A percentile compares a stretch with the other conserved stretches of the same genome.
phyloP scores from a whole-genome alignment of 2,888 invertebrate species.

The Aphrophora alni region DNA sequence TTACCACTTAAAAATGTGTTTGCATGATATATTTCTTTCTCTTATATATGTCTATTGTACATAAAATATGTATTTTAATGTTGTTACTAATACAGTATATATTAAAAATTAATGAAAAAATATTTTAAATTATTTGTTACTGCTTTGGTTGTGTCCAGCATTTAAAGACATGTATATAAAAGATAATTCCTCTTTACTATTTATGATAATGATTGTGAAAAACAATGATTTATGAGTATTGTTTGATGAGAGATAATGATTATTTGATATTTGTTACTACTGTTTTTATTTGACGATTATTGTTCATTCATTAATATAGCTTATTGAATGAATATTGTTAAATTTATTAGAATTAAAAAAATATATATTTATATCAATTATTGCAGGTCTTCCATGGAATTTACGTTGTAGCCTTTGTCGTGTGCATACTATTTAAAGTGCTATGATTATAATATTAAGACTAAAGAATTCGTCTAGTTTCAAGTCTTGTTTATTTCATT shows the following conservation, averaged over 20 bases:
- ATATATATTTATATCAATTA: not conserved
- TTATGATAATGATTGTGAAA: not conserved
- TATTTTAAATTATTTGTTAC: not conserved
- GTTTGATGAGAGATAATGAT: not conserved
- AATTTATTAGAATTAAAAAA: not conserved
- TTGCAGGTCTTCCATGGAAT: not conserved
- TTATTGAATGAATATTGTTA: not conserved
- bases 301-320: not conserved
- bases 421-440: not conserved
- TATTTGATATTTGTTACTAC: not conserved
- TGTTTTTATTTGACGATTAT: not conserved
- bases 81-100: not conserved
- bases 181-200: not conserved
- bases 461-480: not conserved
- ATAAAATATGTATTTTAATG: not conserved
- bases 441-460: not conserved
- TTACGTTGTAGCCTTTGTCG: not conserved
- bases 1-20: not conserved
- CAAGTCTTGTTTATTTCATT: not conserved
- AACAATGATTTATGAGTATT: not conserved
- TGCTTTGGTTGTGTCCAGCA: no score
- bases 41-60: not conserved
- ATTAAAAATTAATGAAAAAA: not conserved
- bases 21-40: not conserved
- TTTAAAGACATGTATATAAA: not conserved